Base-by-base conservation (phyloP, 1,140 invertebrate species). In the Druon quercuslanigerum region DNA sequence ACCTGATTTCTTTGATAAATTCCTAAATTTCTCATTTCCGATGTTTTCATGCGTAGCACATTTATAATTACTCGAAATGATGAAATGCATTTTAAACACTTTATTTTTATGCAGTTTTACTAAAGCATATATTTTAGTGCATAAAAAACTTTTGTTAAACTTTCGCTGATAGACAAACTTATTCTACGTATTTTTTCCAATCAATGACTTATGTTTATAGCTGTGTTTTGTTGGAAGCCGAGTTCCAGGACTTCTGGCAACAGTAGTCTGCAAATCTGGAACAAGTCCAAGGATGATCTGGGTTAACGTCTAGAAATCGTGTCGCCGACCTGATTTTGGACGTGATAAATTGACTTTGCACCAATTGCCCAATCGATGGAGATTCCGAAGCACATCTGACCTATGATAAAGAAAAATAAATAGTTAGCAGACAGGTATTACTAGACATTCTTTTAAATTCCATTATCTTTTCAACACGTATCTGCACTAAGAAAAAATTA, bases 231-330 rank as follows among this genome's bases (percentile, higher is more conserved):
- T 51, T 60, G 13, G 46, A 70, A 76, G 75, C 51, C 51, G 56
- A 66, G 72, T 76, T 40, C 52, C 11, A 20, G 77, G 79, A 82
- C 60, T 87, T 84, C 80, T 88, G 86, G 85, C 86, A 85, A 75
- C 81, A 50, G 54, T 71, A 73, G 9, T 54, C 54, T 76, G 33
- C 72, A 72, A 73, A 84, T 83, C 85, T 90, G 88, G 88, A 88
- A 82, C 57, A 78, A 46, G 81, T 89, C 88, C 88, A 90, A 88
- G 80, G 79, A 80, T 74, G 77, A 90, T 87, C 82, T 88, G 82
- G 88, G 88, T 89, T 89, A 89, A 84, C 82, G 76, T 83, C 78
- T 76, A 70, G 66, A 79, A 85, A 79, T 84, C 79, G 85, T 85
- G 84, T 77, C 80, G 84, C 50, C 79, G 82, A 79, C 77, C 77